Evolutionary conservation across 2,113 vertebrate genomes (phyloP), one percentile per base, ranked within the genome.

Genomic region (Toxotes chatareus): DNA sequence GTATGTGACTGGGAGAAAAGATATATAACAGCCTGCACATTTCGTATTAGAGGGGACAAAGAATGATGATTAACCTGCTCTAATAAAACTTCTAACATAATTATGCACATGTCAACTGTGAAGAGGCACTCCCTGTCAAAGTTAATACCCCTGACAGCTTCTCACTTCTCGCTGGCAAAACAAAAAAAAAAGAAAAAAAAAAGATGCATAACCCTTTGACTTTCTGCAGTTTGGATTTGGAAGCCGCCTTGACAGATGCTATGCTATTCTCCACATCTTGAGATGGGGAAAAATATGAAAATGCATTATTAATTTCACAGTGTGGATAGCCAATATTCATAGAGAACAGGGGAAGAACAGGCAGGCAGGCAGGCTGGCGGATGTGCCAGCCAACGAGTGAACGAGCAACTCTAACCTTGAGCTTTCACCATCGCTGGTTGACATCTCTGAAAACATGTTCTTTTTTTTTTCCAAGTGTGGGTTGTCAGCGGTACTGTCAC

Each of bases 401-500:
- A 88, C 59, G 73, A 90, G 80, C 76, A 86, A 91, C 91, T 81
- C 84, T 94, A 94, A 94, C 94, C 95, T 95, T 94, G 92, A 93
- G 93, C 90, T 91, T 91, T 91, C 88, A 90, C 85, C 88, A 80
- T 85, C 61, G 60, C 79, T 60, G 83, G 82, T 74, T 94, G 93
- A 93, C 94, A 93, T 90, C 89, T 91, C 82, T 73, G 72, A 92
- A 94, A 93, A 93, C 84, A 89, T 85, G 73, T 82, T 89, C 53
- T 14, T 27, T 89, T 89, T 86, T 85, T 83, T 90, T 81, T 73
- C 59, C 79, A 67, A 90, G 84, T 82, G 82, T 56, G 80, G 93
- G 89, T 91, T 92, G 94, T 95, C 94, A 94, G 92, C 78, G 17
- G 85, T 23, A 81, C 92, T 95, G 93, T 95, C 94, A 95, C 75